Percentiles rank a stretch among this genome's conserved stretches.
Conservation (phyloP, 2,888 invertebrate genomes). For the Leptothorax acervorum region DNA sequence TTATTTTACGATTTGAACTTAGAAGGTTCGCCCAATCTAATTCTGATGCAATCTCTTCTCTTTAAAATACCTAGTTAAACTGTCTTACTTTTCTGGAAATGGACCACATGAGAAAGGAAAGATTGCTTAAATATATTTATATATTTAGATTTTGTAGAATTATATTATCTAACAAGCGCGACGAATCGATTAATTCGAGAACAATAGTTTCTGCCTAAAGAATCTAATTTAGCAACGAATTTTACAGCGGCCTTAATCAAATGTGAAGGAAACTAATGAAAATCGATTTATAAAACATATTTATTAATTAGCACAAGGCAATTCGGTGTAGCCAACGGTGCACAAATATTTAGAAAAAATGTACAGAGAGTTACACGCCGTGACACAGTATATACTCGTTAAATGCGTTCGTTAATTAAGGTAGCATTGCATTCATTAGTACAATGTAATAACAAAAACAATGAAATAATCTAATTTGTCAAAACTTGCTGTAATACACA, state of each 20-base stretch:
- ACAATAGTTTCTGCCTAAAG: not conserved
- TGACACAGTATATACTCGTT: slow-evolving; percentile 4
- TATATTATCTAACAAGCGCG: not conserved
- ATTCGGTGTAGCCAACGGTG: not conserved
- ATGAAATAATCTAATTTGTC: slow-evolving; percentile 33
- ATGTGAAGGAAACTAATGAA: not conserved
- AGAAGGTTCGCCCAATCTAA: not conserved
- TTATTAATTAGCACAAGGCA: slow-evolving; percentile 22
- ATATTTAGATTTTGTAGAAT: not conserved
- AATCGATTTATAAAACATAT: slow-evolving; percentile 28
- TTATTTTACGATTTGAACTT: slow-evolving; percentile 46
- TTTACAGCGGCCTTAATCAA: not conserved
- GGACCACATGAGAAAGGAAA: not conserved
- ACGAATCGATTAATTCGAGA: not conserved
- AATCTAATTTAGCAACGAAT: not conserved
- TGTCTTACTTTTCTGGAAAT: not conserved
- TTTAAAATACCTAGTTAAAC: not conserved
- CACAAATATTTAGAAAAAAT: slow-evolving; percentile 40
- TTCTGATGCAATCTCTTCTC: not conserved
- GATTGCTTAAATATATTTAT: not conserved
- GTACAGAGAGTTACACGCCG: not conserved
- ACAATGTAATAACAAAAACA: slow-evolving; percentile 23
- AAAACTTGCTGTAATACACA: slow-evolving; percentile 18
- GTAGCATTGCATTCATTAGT: slow-evolving; percentile 24
- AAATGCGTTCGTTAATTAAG: slow-evolving; percentile 47